Evolutionary conservation across 2,888 invertebrate genomes (phyloP).

Genomic region (Pyrrhosoma nymphula): DNA sequence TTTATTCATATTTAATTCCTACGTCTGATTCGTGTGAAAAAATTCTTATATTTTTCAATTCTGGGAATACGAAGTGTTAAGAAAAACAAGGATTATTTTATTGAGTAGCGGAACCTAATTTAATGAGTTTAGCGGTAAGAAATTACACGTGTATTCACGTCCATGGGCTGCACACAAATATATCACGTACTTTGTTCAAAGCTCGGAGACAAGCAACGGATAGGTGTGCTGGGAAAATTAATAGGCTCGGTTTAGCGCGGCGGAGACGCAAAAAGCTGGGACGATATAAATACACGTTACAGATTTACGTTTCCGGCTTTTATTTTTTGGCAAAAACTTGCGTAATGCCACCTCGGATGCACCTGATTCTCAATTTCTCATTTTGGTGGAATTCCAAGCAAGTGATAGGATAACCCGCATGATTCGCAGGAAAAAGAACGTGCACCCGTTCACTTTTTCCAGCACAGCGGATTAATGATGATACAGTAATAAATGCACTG

Average conservation of each 20-base stretch:
- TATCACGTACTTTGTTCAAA: neutral
- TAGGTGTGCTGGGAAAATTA: neutral
- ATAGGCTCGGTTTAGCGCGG: neutral
- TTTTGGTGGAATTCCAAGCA: neutral
- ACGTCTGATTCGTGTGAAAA: too few relatives aligned
- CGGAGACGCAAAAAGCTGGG: neutral
- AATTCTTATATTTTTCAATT: too few relatives aligned
- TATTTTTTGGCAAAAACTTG: neutral
- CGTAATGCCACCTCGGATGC: neutral
- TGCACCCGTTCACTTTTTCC: neutral
- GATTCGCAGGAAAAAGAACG: neutral
- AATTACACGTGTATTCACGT: neutral
- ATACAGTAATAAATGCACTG: neutral
- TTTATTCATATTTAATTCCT: too few relatives aligned
- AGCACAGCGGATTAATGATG: neutral
- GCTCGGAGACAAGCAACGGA: neutral
- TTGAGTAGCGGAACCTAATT: neutral
- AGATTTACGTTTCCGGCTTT: neutral
- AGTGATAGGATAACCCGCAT: neutral
- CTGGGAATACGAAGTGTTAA: too few relatives aligned
- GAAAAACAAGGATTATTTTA: too few relatives aligned
- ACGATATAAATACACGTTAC: neutral
- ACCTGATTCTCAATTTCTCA: conserved; percentile 34
- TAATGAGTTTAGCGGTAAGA: neutral
- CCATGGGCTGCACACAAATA: neutral